Conservation (phyloP, 2,797 vertebrate genomes). For the Melanotaenia trifasciata region DNA sequence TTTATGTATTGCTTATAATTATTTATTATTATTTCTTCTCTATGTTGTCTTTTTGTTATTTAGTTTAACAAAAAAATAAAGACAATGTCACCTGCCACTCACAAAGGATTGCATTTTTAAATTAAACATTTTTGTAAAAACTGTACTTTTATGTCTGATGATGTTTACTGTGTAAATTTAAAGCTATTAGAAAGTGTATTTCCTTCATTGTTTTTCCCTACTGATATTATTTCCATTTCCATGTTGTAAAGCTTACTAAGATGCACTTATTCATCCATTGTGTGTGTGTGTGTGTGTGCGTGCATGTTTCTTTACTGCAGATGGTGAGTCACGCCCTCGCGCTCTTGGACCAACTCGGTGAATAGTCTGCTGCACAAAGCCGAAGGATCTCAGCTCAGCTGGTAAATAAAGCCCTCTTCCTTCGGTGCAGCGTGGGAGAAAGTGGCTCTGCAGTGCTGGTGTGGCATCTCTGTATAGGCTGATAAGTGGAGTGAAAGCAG, state of each 20-base stretch:
- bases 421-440: conserved; percentile 67
- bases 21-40: conserved; percentile 11
- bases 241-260: conserved; percentile 39
- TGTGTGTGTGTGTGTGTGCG: conserved; percentile 36
- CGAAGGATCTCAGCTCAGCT: conserved; percentile 66
- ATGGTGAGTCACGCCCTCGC: conserved; percentile 71
- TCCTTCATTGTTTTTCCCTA: conserved; percentile 14
- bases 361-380: conserved; percentile 66
- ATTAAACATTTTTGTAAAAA: background rate
- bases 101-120: background rate
- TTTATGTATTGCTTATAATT: conserved; percentile 21
- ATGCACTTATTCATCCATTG: conserved; percentile 42
- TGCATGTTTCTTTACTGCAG: conserved; percentile 73
- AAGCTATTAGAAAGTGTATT: conserved; percentile 3
- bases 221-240: conserved; percentile 24
- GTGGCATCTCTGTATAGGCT: conserved; percentile 56
- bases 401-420: conserved; percentile 68
- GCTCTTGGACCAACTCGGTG: conserved; percentile 60
- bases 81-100: background rate
- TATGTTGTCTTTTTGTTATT: background rate
- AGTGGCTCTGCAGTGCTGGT: conserved; percentile 54
- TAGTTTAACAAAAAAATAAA: conserved; percentile 11
- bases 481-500: conserved; percentile 74
- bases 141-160: background rate
- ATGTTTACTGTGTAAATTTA: background rate